Evolutionary conservation across 2,888 invertebrate species (phyloP).

Genomic region (Drosophila eohydei): DNA sequence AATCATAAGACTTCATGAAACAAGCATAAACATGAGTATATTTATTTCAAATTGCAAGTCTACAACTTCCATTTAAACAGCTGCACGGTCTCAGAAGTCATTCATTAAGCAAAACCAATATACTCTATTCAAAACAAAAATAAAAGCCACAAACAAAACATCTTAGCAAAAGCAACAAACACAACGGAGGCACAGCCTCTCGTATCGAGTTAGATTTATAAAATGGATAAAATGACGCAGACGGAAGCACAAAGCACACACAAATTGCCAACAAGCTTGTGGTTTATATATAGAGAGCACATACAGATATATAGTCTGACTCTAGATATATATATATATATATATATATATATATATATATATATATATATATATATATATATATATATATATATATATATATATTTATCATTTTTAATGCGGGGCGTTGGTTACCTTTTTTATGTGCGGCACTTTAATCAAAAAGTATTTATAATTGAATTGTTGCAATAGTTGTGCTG

Average conservation of each 20-base stretch:
- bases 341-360: conserved; percentile 27
- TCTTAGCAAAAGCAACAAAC: conserved; percentile 27
- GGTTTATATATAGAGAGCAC: conserved; percentile 38
- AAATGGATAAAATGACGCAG: conserved; percentile 58
- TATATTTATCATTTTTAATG: conserved; percentile 35
- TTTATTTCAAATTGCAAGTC: neutral
- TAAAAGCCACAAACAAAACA: conserved; percentile 47
- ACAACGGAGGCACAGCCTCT: conserved; percentile 27
- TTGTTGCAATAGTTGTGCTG: conserved; percentile 66
- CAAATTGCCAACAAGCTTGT: conserved; percentile 46
- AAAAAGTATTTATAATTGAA: conserved; percentile 71
- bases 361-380: conserved; percentile 29
- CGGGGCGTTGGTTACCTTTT: conserved; percentile 60
- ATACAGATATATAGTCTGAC: conserved; percentile 17
- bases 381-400: conserved; percentile 25
- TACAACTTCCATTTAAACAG: too few species aligned
- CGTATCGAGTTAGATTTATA: conserved; percentile 35
- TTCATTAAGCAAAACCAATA: neutral
- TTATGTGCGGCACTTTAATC: conserved; percentile 68
- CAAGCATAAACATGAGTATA: neutral
- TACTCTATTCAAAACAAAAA: neutral
- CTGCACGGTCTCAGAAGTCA: too few species aligned
- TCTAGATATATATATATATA: conserved; percentile 30
- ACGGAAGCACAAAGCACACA: conserved; percentile 52
- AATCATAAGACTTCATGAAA: too few species aligned